Base-by-base conservation (phyloP, 2,888 invertebrate genomes). In the Hypolimnas misippus region DNA sequence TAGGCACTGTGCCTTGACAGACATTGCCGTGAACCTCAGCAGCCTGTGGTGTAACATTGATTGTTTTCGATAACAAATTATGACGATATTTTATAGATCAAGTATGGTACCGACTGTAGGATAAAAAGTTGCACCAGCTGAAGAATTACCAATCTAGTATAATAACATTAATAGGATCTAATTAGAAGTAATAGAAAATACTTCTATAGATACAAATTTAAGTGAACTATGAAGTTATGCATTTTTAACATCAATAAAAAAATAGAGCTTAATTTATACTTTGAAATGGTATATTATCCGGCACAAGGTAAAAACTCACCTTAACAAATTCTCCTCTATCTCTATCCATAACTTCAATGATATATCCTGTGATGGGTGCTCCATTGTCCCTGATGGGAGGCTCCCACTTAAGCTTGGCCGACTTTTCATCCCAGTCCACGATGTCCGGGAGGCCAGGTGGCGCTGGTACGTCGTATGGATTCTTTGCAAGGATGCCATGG, bases 321-420 rank as follows among this genome's bases (percentile, higher is more conserved):
- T 97, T 98, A 31, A 96, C 95, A 86, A 97, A 98, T 72, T 94
- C 94, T 6, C 96, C 96, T 38, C 96, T 94, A 80, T 96, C 97
- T 79, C 97, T 96, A 72, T 97, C 97, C 94, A 98, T 96, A 79
- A 97, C 95, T 93, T 98, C 98, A 77, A 98, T 96, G 40, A 98
- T 93, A 78, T 98, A 98, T 65, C 96, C 97, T 3, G 97, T 97
- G 75, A 99, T 97, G 0, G 98, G 98, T 10, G 99, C 97, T 0
- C 98, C 98, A 42, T 97, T 97, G 84, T 98, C 97, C 73, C 97
- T 94, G 51, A 97, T 95, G 0, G 98, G 98, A 12, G 95, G 95
- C 71, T 97, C 96, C 98, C 98, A 98, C 80, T 97, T 97, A 0
- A 98, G 91, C 82, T 97, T 97, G 0, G 96, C 97, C 69, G 96